A percentile compares a stretch with the other conserved stretches of the same genome.
Evolutionary conservation across 2,888 invertebrate species (phyloP).

Genomic region (Smittia aterrima): DNA sequence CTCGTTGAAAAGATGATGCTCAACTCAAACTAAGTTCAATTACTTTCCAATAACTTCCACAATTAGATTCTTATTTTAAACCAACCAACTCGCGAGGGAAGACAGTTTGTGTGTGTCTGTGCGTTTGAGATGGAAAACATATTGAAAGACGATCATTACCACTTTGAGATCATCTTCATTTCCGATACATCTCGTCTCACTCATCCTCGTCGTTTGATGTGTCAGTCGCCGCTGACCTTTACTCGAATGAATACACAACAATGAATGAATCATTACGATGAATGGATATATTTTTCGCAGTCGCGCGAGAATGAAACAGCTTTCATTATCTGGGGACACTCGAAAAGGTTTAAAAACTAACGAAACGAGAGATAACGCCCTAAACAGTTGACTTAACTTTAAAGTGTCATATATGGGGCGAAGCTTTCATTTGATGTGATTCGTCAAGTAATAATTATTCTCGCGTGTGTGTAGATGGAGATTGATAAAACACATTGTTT

Average conservation of each 20-base stretch:
- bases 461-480: not conserved
- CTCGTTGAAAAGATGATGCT: not conserved
- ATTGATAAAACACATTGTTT: not conserved
- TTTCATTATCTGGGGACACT: not conserved
- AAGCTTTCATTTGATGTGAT: not conserved
- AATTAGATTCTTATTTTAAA: conserved; percentile 21
- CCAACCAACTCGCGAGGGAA: not conserved
- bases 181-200: conserved; percentile 13
- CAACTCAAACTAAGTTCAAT: conserved; percentile 1
- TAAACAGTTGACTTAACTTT: not conserved
- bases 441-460: not conserved
- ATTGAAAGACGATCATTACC: conserved; percentile 1
- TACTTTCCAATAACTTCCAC: conserved; percentile 9
- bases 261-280: conserved; percentile 12
- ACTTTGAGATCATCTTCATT: conserved; percentile 32
- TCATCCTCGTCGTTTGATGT: not conserved
- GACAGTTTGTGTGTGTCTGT: conserved; percentile 18
- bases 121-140: not conserved
- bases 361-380: conserved; percentile 20
- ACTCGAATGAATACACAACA: not conserved
- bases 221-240: conserved; percentile 1
- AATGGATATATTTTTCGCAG: not conserved
- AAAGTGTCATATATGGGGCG: not conserved
- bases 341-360: not conserved
- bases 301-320: not conserved